Percentiles rank a stretch among this genome's conserved stretches.
These are phyloP conservation scores for Enteromius fasciolatus DNA, from an alignment of 2,797 vertebrate species.

Conservation along the genomic window DNA sequence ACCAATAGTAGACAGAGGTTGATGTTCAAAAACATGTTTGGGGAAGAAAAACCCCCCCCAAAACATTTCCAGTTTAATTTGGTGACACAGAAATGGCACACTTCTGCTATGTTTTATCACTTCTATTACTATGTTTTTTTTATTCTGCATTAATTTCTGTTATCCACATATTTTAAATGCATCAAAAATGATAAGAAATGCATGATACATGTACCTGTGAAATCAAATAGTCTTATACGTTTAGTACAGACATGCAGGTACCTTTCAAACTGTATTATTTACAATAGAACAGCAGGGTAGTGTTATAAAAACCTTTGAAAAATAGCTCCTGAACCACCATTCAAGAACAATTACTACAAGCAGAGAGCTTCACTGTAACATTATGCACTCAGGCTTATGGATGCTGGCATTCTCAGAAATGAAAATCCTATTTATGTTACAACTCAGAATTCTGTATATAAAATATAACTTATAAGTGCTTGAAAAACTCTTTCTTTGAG, in stretches of 20 bases:
- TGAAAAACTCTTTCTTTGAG: too few species aligned
- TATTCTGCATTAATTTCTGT: neutral
- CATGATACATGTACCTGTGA: neutral
- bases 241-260: neutral
- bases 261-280: slow-evolving; percentile 11
- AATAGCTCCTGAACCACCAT: neutral
- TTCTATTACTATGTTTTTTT: neutral
- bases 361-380: neutral
- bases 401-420: neutral
- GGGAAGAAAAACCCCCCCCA: too few species aligned
- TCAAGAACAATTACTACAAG: neutral
- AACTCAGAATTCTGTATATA: neutral
- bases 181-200: neutral
- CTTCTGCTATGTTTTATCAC: neutral
- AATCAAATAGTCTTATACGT: neutral
- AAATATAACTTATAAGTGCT: neutral
- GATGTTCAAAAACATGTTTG: neutral
- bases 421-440: neutral
- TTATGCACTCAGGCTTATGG: neutral
- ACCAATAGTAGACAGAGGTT: neutral
- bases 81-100: neutral
- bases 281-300: neutral
- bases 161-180: neutral
- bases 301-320: neutral
- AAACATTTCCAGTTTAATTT: neutral